phyloP scores from a whole-genome alignment of 2,113 vertebrate species.

The Natator depressus region DNA sequence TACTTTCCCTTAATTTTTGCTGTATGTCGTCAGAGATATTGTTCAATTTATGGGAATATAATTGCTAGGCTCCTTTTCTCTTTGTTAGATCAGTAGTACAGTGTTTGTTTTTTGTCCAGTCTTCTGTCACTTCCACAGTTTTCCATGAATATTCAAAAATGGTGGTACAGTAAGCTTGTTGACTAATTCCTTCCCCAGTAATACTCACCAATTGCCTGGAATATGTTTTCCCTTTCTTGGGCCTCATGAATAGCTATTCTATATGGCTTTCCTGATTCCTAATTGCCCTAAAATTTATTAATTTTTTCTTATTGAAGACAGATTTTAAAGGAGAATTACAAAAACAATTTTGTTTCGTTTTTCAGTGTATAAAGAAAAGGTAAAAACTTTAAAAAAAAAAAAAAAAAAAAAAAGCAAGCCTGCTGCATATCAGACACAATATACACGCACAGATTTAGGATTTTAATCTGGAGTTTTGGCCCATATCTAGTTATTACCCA shows the following conservation, averaged over 20 bases:
- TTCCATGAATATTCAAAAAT: fast-evolving
- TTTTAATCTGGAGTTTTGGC: neutral
- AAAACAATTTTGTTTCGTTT: neutral
- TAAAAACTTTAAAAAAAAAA: neutral
- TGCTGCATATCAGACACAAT: neutral
- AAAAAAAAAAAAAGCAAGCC: neutral
- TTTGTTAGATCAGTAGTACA: neutral
- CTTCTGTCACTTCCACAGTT: neutral
- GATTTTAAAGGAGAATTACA: fast-evolving
- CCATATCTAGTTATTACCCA: neutral
- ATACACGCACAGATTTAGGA: neutral
- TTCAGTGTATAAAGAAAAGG: fast-evolving
- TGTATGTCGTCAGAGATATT: neutral
- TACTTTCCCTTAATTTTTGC: neutral
- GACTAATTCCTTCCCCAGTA: neutral
- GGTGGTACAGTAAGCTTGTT: neutral
- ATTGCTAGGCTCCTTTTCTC: neutral
- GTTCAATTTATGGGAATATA: neutral
- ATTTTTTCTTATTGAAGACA: neutral
- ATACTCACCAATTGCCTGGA: neutral
- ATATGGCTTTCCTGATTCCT: neutral
- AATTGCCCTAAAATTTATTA: neutral
- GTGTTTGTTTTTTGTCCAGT: neutral
- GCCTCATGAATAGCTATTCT: neutral
- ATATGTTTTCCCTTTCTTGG: neutral